These are phyloP conservation scores for Aphelinus atriplicis DNA, from an alignment of 1,140 invertebrate species.

Conservation along the genomic window DNA sequence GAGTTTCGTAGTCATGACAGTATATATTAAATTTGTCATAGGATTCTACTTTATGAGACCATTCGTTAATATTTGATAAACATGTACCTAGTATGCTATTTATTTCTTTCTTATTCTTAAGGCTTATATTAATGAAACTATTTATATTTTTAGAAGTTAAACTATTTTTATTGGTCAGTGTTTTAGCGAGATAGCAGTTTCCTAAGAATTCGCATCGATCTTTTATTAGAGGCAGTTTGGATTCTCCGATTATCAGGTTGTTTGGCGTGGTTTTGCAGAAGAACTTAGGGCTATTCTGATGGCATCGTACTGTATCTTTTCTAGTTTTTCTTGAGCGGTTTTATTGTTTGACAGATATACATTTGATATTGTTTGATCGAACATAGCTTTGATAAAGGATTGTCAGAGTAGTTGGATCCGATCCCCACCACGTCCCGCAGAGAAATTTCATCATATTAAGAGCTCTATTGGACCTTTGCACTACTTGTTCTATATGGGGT, in stretches of 20 bases:
- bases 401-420: background rate
- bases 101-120: no score
- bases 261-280: background rate
- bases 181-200: no score
- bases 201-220: no score
- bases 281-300: slow-evolving; percentile 11
- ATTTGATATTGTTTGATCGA: slow-evolving; percentile 4
- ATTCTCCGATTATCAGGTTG: background rate
- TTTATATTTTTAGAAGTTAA: no score
- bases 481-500: background rate
- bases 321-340: background rate
- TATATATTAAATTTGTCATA: no score
- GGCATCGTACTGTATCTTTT: slow-evolving; percentile 23
- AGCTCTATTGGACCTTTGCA: background rate
- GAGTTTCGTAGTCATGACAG: no score
- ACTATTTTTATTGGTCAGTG: no score
- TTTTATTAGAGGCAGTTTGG: background rate
- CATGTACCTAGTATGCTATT: no score
- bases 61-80: no score
- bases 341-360: background rate
- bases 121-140: no score
- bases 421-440: slow-evolving; percentile 9
- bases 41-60: no score
- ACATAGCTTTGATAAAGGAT: background rate
- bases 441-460: slow-evolving; percentile 15